phyloP scores from a whole-genome alignment of 2,888 invertebrate genomes.

The Himalopsyche anomala region DNA sequence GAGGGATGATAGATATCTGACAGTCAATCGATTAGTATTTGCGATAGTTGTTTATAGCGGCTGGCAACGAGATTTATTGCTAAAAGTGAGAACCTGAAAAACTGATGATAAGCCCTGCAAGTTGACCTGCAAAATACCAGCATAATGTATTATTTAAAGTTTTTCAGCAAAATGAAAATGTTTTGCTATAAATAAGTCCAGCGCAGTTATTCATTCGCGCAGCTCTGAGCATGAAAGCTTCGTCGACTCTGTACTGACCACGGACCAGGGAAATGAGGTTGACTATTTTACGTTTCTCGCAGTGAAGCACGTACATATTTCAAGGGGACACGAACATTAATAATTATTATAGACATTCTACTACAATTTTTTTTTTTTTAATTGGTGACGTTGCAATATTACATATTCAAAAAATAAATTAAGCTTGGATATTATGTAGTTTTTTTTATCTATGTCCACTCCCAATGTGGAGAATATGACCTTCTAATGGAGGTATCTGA shows the following conservation, averaged over 20 bases:
- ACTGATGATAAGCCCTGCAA: not conserved
- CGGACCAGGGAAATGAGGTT: conserved; percentile 34
- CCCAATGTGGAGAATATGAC: too few relatives aligned
- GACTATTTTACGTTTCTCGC: not conserved
- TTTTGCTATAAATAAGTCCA: conserved; percentile 46
- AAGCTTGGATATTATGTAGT: too few relatives aligned
- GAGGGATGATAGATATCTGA: too few relatives aligned
- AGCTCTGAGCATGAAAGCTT: conserved; percentile 15
- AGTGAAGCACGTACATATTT: not conserved
- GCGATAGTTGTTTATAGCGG: too few relatives aligned
- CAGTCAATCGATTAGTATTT: too few relatives aligned
- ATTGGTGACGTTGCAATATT: too few relatives aligned
- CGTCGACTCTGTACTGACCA: not conserved
- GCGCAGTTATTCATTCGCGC: conserved; percentile 39
- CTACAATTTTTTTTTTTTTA: too few relatives aligned
- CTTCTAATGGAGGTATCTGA: too few relatives aligned
- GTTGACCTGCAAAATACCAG: not conserved
- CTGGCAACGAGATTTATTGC: too few relatives aligned
- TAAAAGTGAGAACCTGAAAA: not conserved
- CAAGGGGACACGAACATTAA: not conserved
- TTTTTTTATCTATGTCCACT: too few relatives aligned
- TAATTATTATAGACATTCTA: too few relatives aligned
- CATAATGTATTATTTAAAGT: conserved; percentile 48
- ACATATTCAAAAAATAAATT: too few relatives aligned
- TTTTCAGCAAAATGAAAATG: conserved; percentile 47